Base-by-base conservation (phyloP, 53 echinoderm and acorn worm genomes). In the Arbacia lixula region DNA sequence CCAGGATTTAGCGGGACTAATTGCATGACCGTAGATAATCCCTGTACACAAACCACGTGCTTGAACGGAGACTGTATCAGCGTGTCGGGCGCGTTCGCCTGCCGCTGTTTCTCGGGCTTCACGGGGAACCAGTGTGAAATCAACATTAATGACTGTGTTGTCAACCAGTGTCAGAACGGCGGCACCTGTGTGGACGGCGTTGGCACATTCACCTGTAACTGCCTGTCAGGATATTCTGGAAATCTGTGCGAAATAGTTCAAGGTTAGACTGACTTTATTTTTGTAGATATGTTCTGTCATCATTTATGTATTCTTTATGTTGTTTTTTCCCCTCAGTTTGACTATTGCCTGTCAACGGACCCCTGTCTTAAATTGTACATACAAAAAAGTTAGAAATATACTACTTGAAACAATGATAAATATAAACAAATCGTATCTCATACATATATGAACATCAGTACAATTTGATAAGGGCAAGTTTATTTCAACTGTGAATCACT, bases 1-100 rank as follows among this genome's bases (percentile, higher is more conserved):
- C 56, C 37, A 77, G 78, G 60, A 37, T 77, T 77, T 58, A 77
- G 55, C 3, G 78, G 78, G 12, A 20, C 11, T 12, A 77, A 57
- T 26, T 77, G 78, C 32, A 6, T 43, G 11, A 1, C 1, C 19
- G 11, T 2, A 11, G 40, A 9, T 27, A 60, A 77, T 32, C 78
- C 56, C 5, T 77, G 78, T 22, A 24, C 78, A 5, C 36, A 35
- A 24, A 12, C 36, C 2, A 21, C 37, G 5, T 77, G 78, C 31
- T 3, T 58, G 16, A 77, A 77, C 14, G 78, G 78, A 14, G 58
- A 77, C 60, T 77, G 78, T 5, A 58, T 77, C 28, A 24, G 40
- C 33, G 58, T 35, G 11, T 24, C 28, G 17, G 49, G 49, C 11
- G 14, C 78, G 28, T 77, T 77, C 35, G 16, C 58, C 11, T 77